Evolutionary conservation across 2,888 invertebrate genomes (phyloP).

Genomic region (Andrena trimmerana): DNA sequence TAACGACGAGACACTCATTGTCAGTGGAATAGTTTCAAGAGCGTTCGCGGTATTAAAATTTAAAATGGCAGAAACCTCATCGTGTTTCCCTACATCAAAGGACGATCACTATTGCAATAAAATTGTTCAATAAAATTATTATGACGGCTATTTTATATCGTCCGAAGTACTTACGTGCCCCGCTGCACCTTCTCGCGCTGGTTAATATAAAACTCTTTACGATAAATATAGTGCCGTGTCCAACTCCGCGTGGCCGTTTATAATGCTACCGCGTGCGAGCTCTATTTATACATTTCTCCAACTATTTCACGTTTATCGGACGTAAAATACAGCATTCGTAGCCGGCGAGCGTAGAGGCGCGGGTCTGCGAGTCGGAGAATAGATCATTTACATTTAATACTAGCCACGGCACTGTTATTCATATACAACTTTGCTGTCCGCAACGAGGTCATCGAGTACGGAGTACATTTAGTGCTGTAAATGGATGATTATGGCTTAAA

Average conservation of each 20-base stretch:
- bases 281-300: slow-evolving; percentile 11
- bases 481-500: background rate
- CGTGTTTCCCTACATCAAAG: background rate
- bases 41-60: background rate
- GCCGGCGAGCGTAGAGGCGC: background rate
- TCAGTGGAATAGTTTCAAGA: background rate
- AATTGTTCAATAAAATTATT: slow-evolving; percentile 16
- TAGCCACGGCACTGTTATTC: background rate
- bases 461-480: background rate
- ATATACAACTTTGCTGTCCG: background rate
- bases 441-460: background rate
- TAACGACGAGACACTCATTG: background rate
- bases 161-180: slow-evolving; percentile 9
- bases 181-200: slow-evolving; percentile 11
- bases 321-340: background rate
- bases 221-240: slow-evolving; percentile 25
- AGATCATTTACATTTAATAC: background rate
- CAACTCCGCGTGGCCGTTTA: slow-evolving; percentile 13
- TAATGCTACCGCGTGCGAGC: background rate
- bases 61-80: background rate
- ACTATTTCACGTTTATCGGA: slow-evolving; percentile 8
- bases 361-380: background rate
- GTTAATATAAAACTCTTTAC: slow-evolving; percentile 32
- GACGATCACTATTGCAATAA: background rate
- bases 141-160: slow-evolving; percentile 21